Percentiles rank a stretch among this genome's conserved stretches.
Evolutionary conservation across 2,113 vertebrate species (phyloP).

Genomic region (Mixornis gularis): DNA sequence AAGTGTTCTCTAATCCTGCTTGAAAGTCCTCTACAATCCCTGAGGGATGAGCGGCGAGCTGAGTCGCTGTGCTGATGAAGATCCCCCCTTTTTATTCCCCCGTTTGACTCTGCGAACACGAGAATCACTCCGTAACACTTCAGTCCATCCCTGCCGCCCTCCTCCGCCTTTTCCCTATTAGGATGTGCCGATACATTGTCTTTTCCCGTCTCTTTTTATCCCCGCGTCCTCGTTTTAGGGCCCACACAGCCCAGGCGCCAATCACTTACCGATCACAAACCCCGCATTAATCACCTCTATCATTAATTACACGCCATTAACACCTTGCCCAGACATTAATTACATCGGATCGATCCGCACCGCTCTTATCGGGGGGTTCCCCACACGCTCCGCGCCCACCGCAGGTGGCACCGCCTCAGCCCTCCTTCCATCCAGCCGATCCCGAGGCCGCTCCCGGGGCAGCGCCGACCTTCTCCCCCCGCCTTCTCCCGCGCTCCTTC

Average conservation of each 20-base stretch:
- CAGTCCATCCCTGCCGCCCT: not conserved
- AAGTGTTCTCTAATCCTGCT: not conserved
- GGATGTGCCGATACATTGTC: accelerated
- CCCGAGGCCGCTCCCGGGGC: not conserved
- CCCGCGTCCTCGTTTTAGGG: not conserved
- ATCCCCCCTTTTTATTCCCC: accelerated
- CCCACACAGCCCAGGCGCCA: not conserved
- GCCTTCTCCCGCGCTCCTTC: not conserved
- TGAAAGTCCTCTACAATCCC: accelerated
- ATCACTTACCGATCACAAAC: not conserved
- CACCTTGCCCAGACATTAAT: not conserved
- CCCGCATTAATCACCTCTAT: accelerated
- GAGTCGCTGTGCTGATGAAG: too few relatives aligned
- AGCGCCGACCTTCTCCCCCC: not conserved
- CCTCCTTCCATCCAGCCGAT: not conserved
- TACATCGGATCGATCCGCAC: not conserved
- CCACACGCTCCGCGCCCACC: not conserved
- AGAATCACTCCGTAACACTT: accelerated
- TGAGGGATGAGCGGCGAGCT: accelerated
- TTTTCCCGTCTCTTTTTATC: not conserved
- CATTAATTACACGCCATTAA: not conserved
- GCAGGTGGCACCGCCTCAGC: not conserved
- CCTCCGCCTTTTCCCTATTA: accelerated
- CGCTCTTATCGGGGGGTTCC: not conserved
- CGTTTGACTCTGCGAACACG: accelerated